Conservation (phyloP, 1,140 invertebrate genomes). For the Conopomorpha cramerella region DNA sequence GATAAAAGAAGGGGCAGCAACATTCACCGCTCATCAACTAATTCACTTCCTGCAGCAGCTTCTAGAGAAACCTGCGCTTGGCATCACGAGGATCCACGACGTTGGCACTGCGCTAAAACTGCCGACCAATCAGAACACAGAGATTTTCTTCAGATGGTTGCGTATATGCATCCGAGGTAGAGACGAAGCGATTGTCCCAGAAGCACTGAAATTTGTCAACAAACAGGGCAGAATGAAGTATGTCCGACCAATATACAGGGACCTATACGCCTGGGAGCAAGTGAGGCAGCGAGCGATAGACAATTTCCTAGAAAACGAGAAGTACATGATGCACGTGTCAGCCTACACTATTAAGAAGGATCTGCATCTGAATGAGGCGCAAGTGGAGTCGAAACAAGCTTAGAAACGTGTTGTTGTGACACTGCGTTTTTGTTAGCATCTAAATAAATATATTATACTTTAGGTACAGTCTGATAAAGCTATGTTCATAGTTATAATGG, state of each 20-base stretch:
- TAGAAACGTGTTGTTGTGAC: no score
- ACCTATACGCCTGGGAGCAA: constrained; percentile 80
- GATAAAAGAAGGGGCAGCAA: constrained; percentile 50
- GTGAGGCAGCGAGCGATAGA: constrained; percentile 70
- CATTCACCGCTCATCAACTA: constrained; percentile 70
- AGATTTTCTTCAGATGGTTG: constrained; percentile 84
- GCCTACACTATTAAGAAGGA: constrained; percentile 77
- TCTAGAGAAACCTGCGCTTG: constrained; percentile 59
- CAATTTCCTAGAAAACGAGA: constrained; percentile 72
- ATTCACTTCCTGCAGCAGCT: constrained; percentile 76
- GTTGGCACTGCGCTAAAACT: constrained; percentile 75
- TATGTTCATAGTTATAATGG: constrained; percentile 2
- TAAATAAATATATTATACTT: not conserved
- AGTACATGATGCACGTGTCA: constrained; percentile 83
- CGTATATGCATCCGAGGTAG: constrained; percentile 75
- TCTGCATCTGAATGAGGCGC: constrained; percentile 73
- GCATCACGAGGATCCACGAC: constrained; percentile 64
- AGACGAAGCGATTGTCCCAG: constrained; percentile 68
- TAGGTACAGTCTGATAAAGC: not conserved
- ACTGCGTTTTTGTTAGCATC: not conserved
- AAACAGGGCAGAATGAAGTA: constrained; percentile 90
- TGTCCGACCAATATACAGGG: constrained; percentile 84
- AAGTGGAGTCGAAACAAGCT: no score
- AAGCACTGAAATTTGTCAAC: constrained; percentile 78
- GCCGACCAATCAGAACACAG: constrained; percentile 71